A percentile compares a stretch with the other conserved stretches of the same genome.
Evolutionary conservation across 2,797 vertebrate species (phyloP).

Genomic region (Chelon auratus): DNA sequence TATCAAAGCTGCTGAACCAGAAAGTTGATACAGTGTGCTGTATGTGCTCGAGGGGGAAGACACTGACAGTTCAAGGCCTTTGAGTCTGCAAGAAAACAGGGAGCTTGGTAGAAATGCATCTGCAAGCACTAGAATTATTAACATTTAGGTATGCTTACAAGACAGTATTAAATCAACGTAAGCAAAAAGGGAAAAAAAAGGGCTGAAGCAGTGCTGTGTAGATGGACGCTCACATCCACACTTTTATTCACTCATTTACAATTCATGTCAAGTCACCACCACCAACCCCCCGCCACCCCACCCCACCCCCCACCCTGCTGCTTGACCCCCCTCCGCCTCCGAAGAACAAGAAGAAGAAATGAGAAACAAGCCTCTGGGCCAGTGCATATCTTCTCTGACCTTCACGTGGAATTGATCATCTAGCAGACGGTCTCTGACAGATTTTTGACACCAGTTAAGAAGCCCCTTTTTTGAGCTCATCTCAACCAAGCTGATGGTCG

Average conservation of each 20-base stretch:
- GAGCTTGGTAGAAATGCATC: constrained; percentile 73
- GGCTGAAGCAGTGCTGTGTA: constrained; percentile 68
- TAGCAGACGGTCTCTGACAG: constrained; percentile 37
- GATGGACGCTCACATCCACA: constrained; percentile 66
- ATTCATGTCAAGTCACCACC: constrained; percentile 72
- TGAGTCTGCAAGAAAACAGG: constrained; percentile 80
- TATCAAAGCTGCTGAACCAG: constrained; percentile 87
- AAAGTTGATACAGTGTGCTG: constrained; percentile 75
- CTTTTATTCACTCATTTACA: constrained; percentile 78
- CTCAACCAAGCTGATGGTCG: constrained; percentile 3
- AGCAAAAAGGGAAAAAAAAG: constrained; percentile 73
- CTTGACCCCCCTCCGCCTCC: constrained; percentile 45
- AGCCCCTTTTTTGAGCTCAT: constrained; percentile 19
- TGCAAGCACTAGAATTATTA: constrained; percentile 84
- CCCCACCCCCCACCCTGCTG: constrained; percentile 43
- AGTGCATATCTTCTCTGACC: constrained; percentile 46
- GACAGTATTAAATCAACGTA: constrained; percentile 85
- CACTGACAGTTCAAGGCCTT: constrained; percentile 86
- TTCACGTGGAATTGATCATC: constrained; percentile 45
- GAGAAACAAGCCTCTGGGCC: constrained; percentile 37
- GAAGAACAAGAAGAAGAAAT: constrained; percentile 26
- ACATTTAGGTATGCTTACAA: constrained; percentile 85
- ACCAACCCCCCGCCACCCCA: constrained; percentile 13
- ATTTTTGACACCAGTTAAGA: constrained; percentile 34
- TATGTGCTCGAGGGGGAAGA: constrained; percentile 77